Conservation (phyloP, 35 echinoderm and acorn worm genomes). For the Anneissia japonica region DNA sequence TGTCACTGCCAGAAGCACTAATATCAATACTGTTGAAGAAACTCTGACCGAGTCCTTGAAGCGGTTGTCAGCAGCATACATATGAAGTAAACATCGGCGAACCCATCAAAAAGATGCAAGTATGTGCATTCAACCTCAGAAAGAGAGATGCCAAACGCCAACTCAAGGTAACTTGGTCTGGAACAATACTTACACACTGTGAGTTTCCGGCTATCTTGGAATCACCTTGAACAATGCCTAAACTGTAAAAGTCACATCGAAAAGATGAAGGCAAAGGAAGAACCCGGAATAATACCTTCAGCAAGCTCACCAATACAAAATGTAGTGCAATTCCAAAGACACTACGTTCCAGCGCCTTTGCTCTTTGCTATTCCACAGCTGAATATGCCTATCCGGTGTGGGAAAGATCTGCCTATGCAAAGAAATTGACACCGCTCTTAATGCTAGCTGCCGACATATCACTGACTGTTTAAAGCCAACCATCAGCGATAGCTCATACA, state of each 20-base stretch:
- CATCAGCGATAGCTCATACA: background rate
- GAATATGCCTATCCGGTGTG: slow-evolving; percentile 29
- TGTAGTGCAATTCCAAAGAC: slow-evolving; percentile 7
- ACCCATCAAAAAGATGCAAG: background rate
- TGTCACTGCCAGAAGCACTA: background rate
- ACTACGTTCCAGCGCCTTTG: background rate
- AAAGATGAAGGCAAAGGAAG: slow-evolving; percentile 18
- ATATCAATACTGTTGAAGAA: slow-evolving; percentile 23
- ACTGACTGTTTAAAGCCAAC: slow-evolving; percentile 25
- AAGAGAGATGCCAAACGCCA: too few species aligned
- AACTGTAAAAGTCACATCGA: background rate
- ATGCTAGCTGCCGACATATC: slow-evolving; percentile 8
- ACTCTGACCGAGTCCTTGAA: background rate
- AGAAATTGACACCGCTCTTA: slow-evolving; percentile 38
- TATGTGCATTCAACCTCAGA: background rate
- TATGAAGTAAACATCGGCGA: slow-evolving; percentile 23
- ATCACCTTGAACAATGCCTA: background rate
- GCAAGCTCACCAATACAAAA: slow-evolving; percentile 20
- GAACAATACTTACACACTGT: background rate
- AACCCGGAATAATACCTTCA: slow-evolving; percentile 19
- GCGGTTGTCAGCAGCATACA: background rate
- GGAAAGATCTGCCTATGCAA: slow-evolving; percentile 37
- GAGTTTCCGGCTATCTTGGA: background rate
- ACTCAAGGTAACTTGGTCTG: too few species aligned
- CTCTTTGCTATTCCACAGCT: slow-evolving; percentile 24